Evolutionary conservation across 2,888 invertebrate genomes (phyloP).

Genomic region (Aphidoletes aphidimyza): DNA sequence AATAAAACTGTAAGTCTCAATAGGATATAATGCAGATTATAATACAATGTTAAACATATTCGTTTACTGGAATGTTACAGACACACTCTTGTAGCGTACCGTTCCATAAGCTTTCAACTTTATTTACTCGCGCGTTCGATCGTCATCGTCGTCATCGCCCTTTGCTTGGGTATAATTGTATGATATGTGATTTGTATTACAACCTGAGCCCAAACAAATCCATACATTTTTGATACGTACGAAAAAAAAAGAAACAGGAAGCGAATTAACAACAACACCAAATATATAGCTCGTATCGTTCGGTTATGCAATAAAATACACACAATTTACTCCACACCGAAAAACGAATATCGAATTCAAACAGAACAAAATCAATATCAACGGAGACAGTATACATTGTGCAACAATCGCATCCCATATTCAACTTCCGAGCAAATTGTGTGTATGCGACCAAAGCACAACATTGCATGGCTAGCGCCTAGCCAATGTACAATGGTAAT

Average conservation of each 20-base stretch:
- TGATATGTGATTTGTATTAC: not conserved
- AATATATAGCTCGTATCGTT: not conserved
- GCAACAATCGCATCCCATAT: not conserved
- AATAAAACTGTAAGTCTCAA: conserved; percentile 24
- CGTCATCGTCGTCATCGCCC: not conserved
- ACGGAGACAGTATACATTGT: not conserved
- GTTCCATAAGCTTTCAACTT: not conserved
- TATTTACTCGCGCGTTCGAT: not conserved
- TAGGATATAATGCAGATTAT: not conserved
- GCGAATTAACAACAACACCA: not conserved
- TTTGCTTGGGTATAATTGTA: not conserved
- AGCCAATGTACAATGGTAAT: too few relatives aligned
- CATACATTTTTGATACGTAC: not conserved
- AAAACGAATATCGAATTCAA: not conserved
- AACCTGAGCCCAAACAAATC: not conserved
- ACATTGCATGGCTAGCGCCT: too few relatives aligned
- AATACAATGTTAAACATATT: conserved; percentile 22
- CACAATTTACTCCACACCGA: not conserved
- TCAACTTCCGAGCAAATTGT: too few relatives aligned
- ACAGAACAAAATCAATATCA: not conserved
- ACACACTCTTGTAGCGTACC: not conserved
- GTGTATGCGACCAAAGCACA: too few relatives aligned
- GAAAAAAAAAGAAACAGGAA: too few relatives aligned
- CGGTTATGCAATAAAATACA: not conserved
- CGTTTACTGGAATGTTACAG: not conserved